Percentiles rank a stretch among this genome's conserved stretches.
phyloP scores from a whole-genome alignment of 2,113 vertebrate species.

The Gobiocypris rarus region DNA sequence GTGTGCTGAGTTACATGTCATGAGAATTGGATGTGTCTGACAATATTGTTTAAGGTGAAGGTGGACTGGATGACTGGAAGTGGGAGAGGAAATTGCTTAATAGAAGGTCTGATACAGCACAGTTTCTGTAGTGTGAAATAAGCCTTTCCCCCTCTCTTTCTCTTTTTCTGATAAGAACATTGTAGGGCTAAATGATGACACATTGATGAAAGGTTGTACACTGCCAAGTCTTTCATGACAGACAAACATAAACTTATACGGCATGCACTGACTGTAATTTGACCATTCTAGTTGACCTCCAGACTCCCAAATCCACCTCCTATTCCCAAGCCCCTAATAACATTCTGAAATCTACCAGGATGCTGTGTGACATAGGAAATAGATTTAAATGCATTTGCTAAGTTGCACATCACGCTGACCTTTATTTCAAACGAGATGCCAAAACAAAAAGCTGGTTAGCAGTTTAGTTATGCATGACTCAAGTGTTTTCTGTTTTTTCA shows the following conservation, averaged over 20 bases:
- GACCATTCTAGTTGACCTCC: neutral
- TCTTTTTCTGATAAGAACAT: neutral
- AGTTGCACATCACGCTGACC: neutral
- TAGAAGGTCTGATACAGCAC: neutral
- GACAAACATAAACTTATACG: neutral
- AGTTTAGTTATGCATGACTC: neutral
- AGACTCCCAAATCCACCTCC: neutral
- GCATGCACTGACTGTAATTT: neutral
- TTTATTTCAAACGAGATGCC: neutral
- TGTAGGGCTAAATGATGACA: constrained; percentile 26
- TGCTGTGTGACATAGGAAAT: neutral
- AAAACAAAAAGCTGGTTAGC: constrained; percentile 19
- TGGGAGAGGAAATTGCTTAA: constrained; percentile 7
- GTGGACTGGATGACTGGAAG: neutral
- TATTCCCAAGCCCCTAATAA: neutral
- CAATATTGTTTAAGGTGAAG: neutral
- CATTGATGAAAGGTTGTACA: neutral
- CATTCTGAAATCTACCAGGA: neutral
- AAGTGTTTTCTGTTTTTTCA: neutral
- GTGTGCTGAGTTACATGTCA: constrained; percentile 6
- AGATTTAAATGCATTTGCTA: neutral
- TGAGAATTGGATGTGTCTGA: neutral
- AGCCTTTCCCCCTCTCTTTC: neutral
- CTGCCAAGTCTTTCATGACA: neutral
- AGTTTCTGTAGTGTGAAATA: neutral